Conservation (phyloP, 2,888 invertebrate species). For the Lagria hirta region DNA sequence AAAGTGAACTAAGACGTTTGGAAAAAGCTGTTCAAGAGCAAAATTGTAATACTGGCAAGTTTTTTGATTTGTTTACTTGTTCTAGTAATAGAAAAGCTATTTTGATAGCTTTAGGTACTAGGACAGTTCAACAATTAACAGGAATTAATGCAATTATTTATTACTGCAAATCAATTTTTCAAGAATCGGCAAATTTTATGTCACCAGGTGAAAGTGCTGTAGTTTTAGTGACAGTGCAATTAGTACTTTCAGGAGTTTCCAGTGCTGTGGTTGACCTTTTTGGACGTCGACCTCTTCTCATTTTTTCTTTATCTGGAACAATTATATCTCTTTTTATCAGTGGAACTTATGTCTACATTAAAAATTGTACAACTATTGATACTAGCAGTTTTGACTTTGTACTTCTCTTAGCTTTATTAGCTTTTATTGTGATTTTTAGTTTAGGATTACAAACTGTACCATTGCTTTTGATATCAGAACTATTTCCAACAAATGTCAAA, state of each 20-base stretch:
- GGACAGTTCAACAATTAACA: slow-evolving; percentile 59
- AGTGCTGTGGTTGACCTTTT: slow-evolving; percentile 61
- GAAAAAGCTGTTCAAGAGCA: slow-evolving; percentile 45
- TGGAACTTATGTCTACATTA: slow-evolving; percentile 54
- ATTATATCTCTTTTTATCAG: slow-evolving; percentile 51
- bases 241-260: slow-evolving; percentile 60
- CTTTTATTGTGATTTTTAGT: slow-evolving; percentile 56
- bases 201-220: slow-evolving; percentile 48
- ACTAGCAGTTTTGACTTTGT: slow-evolving; percentile 49
- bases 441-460: slow-evolving; percentile 59
- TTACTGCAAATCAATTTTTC: slow-evolving; percentile 60
- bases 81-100: slow-evolving; percentile 64
- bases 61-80: slow-evolving; percentile 59
- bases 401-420: slow-evolving; percentile 54
- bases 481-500: slow-evolving; percentile 60
- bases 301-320: slow-evolving; percentile 56
- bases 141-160: slow-evolving; percentile 66
- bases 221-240: slow-evolving; percentile 56
- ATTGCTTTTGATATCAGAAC: slow-evolving; percentile 57
- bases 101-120: slow-evolving; percentile 62
- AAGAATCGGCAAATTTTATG: slow-evolving; percentile 50
- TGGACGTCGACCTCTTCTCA: slow-evolving; percentile 59
- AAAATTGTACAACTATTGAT: slow-evolving; percentile 48
- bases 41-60: slow-evolving; percentile 58
- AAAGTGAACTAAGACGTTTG: slow-evolving; percentile 49